Evolutionary conservation across 2,888 invertebrate genomes (phyloP).

Genomic region (Drosophila macrospina): DNA sequence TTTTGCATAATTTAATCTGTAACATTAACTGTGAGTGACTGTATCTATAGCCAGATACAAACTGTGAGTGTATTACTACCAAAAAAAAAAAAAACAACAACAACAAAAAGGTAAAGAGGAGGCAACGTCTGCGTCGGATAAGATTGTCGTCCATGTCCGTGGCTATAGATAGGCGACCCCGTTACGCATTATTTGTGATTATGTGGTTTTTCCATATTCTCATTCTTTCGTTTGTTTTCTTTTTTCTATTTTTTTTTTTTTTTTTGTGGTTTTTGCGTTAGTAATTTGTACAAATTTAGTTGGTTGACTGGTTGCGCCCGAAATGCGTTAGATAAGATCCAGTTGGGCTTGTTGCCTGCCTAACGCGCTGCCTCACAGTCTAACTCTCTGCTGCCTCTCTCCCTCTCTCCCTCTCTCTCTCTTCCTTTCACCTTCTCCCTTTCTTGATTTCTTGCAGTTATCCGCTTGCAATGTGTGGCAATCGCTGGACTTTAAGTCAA

Average conservation of each 20-base stretch:
- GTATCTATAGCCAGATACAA: constrained; percentile 2
- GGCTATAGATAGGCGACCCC: constrained; percentile 24
- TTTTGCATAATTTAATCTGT: constrained; percentile 23
- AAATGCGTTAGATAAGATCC: constrained; percentile 29
- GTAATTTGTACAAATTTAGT: constrained; percentile 64
- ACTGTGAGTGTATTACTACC: constrained; percentile 43
- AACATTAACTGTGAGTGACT: constrained; percentile 21
- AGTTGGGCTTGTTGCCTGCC: not conserved
- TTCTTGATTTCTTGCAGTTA: not conserved
- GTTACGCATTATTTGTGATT: constrained; percentile 11
- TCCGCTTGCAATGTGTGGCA: constrained; percentile 19
- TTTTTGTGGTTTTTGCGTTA: constrained; percentile 29
- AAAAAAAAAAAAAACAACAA: constrained; percentile 28
- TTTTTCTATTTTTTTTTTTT: too few species aligned
- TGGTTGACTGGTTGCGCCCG: constrained; percentile 39
- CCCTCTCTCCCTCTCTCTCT: too few species aligned
- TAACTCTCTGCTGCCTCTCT: not conserved
- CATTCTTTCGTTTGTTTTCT: not conserved
- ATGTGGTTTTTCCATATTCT: constrained; percentile 8
- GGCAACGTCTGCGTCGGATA: constrained; percentile 43
- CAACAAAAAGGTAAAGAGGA: not conserved
- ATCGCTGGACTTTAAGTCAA: constrained; percentile 5
- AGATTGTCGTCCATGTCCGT: constrained; percentile 47
- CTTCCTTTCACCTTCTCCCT: not conserved
- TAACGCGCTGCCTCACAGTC: too few species aligned